Percentiles rank a stretch among this genome's conserved stretches.
Evolutionary conservation across 2,797 vertebrate genomes (phyloP).

Genomic region (Petrocephalus schoutedeni): DNA sequence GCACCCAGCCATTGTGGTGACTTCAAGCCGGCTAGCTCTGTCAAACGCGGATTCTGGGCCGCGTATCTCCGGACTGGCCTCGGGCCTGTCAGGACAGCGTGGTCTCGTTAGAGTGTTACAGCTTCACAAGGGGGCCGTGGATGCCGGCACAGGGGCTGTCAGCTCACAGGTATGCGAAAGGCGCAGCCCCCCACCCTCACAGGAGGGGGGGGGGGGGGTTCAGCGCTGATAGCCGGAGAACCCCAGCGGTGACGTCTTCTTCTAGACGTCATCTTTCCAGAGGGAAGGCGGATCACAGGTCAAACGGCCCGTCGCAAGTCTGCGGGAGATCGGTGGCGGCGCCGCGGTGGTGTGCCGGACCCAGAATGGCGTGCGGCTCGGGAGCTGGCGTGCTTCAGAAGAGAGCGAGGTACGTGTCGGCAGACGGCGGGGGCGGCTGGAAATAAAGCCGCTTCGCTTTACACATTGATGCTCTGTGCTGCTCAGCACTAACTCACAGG

Average conservation of each 20-base stretch:
- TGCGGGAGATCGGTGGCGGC: neutral
- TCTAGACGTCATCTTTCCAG: neutral
- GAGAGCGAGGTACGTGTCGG: neutral
- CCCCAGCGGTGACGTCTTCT: neutral
- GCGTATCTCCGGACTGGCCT: neutral
- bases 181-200: neutral
- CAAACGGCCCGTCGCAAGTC: neutral
- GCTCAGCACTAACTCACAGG: neutral
- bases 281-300: neutral
- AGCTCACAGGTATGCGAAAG: neutral
- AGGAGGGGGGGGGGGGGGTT: neutral
- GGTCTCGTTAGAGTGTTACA: neutral
- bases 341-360: neutral
- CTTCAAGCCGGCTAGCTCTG: neutral
- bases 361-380: neutral
- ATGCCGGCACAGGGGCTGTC: neutral
- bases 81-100: neutral
- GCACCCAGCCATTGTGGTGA: neutral
- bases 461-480: neutral
- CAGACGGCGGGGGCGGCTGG: slow-evolving; percentile 7
- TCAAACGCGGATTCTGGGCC: neutral
- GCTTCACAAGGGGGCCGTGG: neutral
- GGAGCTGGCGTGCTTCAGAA: neutral
- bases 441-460: neutral
- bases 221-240: neutral